Evolutionary conservation across 2,797 vertebrate genomes (phyloP).

Genomic region (Sandelia bainsii): DNA sequence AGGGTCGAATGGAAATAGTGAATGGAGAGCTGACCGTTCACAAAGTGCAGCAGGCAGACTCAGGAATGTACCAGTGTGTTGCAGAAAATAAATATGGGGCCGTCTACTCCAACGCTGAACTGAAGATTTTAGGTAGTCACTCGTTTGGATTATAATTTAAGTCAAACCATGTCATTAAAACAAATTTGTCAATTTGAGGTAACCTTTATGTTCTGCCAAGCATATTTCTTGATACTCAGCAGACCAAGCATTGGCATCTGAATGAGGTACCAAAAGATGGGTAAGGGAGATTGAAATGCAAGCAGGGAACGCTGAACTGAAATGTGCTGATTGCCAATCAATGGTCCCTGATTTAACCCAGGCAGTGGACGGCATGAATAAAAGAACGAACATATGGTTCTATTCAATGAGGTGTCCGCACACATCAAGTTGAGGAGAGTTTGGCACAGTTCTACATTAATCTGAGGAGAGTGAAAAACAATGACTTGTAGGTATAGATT

Average conservation of each 20-base stretch:
- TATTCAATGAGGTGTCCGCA: slow-evolving; percentile 59
- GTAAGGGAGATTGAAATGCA: slow-evolving; percentile 69
- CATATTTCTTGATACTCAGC: slow-evolving; percentile 28
- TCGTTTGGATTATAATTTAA: not conserved
- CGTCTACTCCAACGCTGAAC: slow-evolving; percentile 91
- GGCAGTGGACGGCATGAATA: slow-evolving; percentile 74
- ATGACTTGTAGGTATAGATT: slow-evolving; percentile 64
- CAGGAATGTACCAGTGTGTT: slow-evolving; percentile 97
- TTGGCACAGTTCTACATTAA: slow-evolving; percentile 37
- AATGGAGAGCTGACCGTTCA: slow-evolving; percentile 92
- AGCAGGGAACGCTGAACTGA: slow-evolving; percentile 57
- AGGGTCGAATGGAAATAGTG: slow-evolving; percentile 90
- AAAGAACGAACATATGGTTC: slow-evolving; percentile 63
- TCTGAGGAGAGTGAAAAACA: slow-evolving; percentile 57
- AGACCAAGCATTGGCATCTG: slow-evolving; percentile 50
- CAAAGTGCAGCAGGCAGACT: slow-evolving; percentile 89
- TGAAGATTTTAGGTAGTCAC: slow-evolving; percentile 89
- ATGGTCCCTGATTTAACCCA: slow-evolving; percentile 75
- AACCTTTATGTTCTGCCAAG: slow-evolving; percentile 19
- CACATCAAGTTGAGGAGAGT: slow-evolving; percentile 41
- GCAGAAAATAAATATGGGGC: slow-evolving; percentile 94
- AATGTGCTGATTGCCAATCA: slow-evolving; percentile 82
- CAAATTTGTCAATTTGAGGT: slow-evolving; percentile 8
- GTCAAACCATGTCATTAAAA: not conserved
- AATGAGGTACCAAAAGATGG: slow-evolving; percentile 53